Base-by-base conservation (phyloP, 2,888 invertebrate species). In the Chalcis sispes region DNA sequence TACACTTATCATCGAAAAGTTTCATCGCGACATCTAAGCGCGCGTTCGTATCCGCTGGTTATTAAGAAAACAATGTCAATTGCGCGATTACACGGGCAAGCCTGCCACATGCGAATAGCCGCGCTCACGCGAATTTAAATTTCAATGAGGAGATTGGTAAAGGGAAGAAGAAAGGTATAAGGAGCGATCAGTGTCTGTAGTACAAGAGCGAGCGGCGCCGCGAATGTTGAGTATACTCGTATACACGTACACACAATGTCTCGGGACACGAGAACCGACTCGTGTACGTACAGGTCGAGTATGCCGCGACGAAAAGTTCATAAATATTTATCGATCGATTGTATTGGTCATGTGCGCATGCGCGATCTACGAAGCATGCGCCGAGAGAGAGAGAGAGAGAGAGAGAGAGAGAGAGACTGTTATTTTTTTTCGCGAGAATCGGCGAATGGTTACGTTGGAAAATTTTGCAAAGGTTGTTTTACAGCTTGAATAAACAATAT, bases 321-420 rank as follows among this genome's bases (percentile, higher is more conserved):
- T 86, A 83, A 85, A 86, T 84, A 85, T 86, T 84, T 83, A 85
- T 85, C 79, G 82, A 81, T 80, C 83, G 82, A 84, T 84, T 80
- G 82, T 81, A 81, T 80, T 81, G 79, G 79, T 25, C n/a, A 7
- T 23, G 20, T 36, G 20, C 58, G 58, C 36, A 20, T 36, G 5
- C 32, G 5, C 56, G 18, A 29, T 29, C 25, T 20, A 10, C n/a
- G 20, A 3, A 2, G n/a, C n/a, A n/a, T n/a, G n/a, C n/a, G n/a
- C n/a, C n/a, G n/a, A 36, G 58, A 18, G 8, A 58, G 18, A 32
- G 32, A 25, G 25, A 54, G 25, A 15, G 54, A 13, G 27, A n/a
- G n/a, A n/a, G n/a, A n/a, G n/a, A n/a, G n/a, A n/a, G n/a, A n/a
- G n/a, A n/a, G n/a, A n/a, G n/a, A n/a, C n/a, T n/a, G n/a, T n/a